Base-by-base conservation (phyloP, 2,113 vertebrate genomes). In the Chaenogobius annularis region DNA sequence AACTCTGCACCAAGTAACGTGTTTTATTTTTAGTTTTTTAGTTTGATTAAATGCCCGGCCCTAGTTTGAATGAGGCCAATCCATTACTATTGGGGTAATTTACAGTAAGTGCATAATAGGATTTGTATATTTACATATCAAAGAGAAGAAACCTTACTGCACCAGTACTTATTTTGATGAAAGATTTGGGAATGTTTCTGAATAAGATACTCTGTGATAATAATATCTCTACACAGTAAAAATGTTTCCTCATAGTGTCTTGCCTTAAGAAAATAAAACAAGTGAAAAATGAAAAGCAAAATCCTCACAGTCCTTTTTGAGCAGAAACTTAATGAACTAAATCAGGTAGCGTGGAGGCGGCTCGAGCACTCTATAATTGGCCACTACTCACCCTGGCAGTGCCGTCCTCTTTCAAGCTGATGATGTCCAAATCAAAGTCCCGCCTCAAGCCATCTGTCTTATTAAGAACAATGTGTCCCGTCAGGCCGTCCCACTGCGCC, bases 341-440 rank as follows among this genome's bases (percentile, higher is more conserved):
- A 65, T 80, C 69, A 79, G 79, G 43, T 54, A 10, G 70, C 8
- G 5, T 47, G 54, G 73, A 73, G 77, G 26, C 77, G 66, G 69
- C 72, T 40, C 77, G 80, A 66, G 61, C 43, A 69, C 35, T 15
- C 23, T 70, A 72, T 84, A 79, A 87, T 83, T 84, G 80, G 72
- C 70, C 63, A 72, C 78, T 95, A 70, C 78, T 95, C 93, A 99
- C 97, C 96, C 98, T 98, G 88, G 95, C 93, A 35, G 94, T 94
- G 79, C 97, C 96, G 43, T 98, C 97, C 80, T 99, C 98, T 90
- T 96, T 98, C 74, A 99, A 95, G 86, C 96, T 98, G 91, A 99
- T 98, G 80, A 99, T 94, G 89, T 99, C 97, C 94, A 99, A 93
- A 91, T 98, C 95, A 75, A 99, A 99, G 92, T 98, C 95, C 87